A percentile compares a stretch with the other conserved stretches of the same genome.
Evolutionary conservation across 2,888 invertebrate genomes (phyloP).

Genomic region (Aquatica leii): DNA sequence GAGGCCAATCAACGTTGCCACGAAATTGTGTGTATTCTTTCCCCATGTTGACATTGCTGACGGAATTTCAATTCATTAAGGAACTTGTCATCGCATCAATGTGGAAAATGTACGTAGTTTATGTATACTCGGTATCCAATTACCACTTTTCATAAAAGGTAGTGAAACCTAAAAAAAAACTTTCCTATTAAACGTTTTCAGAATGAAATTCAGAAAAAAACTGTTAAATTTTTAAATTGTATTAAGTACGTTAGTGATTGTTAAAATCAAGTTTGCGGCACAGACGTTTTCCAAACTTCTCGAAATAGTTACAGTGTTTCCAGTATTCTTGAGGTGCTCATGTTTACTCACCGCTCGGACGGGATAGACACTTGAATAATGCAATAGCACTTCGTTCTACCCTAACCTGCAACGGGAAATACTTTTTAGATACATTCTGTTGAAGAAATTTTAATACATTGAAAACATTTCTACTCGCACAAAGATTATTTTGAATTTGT

Average conservation of each 20-base stretch:
- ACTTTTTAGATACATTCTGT: conserved; percentile 23
- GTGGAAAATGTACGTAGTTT: conserved; percentile 53
- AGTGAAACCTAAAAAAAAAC: conserved; percentile 1
- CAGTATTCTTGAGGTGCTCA: conserved; percentile 45
- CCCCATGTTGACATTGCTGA: conserved; percentile 60
- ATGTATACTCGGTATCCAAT: conserved; percentile 47
- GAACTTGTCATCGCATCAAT: conserved; percentile 49
- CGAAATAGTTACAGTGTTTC: conserved; percentile 26
- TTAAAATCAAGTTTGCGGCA: conserved; percentile 28
- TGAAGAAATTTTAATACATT: conserved; percentile 16
- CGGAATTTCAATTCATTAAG: conserved; percentile 61
- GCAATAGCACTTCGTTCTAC: conserved; percentile 48
- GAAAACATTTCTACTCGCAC: conserved; percentile 14
- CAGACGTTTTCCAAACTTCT: conserved; percentile 6
- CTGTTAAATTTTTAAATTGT: conserved; percentile 51
- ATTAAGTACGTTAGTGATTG: conserved; percentile 44
- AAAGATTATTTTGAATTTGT: too few relatives aligned
- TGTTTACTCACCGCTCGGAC: conserved; percentile 46
- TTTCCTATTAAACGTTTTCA: not conserved
- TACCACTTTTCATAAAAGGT: conserved; percentile 39
- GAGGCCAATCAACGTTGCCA: conserved; percentile 56
- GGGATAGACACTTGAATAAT: conserved; percentile 50
- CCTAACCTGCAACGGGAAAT: conserved; percentile 43
- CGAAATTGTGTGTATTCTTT: conserved; percentile 54
- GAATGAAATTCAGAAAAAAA: not conserved